Base-by-base conservation (phyloP, 1,140 invertebrate genomes). In the Geopemphigus sp. region DNA sequence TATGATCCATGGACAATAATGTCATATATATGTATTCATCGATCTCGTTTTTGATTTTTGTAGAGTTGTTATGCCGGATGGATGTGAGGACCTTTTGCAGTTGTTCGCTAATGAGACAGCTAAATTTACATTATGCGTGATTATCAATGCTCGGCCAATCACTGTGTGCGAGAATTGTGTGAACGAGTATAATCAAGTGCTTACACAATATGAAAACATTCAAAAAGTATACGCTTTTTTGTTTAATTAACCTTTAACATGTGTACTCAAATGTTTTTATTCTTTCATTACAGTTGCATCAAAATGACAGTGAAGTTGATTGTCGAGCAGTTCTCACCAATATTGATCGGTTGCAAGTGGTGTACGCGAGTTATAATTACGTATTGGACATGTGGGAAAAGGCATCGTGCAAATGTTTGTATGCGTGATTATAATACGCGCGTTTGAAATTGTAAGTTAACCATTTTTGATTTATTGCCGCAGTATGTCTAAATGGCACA, bases 241-340 rank as follows among this genome's bases (percentile, higher is more conserved):
- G 8, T 4, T 8, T 39, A 8, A 39, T 4, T 39, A 39, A 39
- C 32, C 3, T 39, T 39, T 39, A 39, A 39, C 8, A 8, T 39
- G 32, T 39, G 8, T 4, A 39, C 32, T 3, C 8, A 4, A 4
- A 4, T 8, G 3, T 39, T 39, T 39, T 39, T 39, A 4, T n/a
- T 54, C 66, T 53, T 66, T 2, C 54, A 8, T n/a, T 12, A 19
- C 12, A 80, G 74, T 70, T 80, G 32, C 26, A 81, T 3, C 24
- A 70, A 15, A 70, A 80, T 53, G 82, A 59, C 70, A 66, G 68
- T 57, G 80, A 80, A 72, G 72, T 76, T 24, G 80, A 64, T 32
- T 83, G 83, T 74, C 80, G 76, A 80, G 81, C 74, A 78, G 57
- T 82, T 64, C 74, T 83, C 19, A 80, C 81, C 15, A 83, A 83